Conservation (phyloP, 1,140 invertebrate species). For the Anthonomus grandis region DNA sequence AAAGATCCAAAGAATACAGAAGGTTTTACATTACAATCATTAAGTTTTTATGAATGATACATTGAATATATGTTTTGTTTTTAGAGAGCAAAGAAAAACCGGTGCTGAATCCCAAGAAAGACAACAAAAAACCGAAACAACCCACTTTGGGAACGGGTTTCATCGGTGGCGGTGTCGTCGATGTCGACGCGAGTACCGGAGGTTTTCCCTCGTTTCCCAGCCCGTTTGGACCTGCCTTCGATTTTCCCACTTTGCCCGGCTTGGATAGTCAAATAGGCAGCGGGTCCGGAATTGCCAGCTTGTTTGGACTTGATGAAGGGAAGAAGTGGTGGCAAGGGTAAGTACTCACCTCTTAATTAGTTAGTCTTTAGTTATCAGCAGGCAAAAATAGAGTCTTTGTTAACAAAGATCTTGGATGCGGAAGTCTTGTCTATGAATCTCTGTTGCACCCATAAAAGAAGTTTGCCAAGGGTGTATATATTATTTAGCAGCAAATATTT, state of each 20-base stretch:
- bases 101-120: constrained; percentile 26
- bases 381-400: no score
- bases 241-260: constrained; percentile 31
- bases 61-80: neutral
- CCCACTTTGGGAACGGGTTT: constrained; percentile 14
- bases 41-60: constrained; percentile 27
- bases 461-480: no score
- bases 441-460: no score
- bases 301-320: constrained; percentile 30
- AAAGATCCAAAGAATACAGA: no score
- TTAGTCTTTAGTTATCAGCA: no score
- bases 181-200: constrained; percentile 32
- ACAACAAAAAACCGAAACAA: constrained; percentile 27
- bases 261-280: constrained; percentile 17
- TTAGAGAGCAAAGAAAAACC: constrained; percentile 26
- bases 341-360: no score
- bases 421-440: no score
- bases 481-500: no score
- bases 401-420: no score
- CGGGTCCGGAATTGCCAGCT: constrained; percentile 36
- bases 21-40: no score
- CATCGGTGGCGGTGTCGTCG: constrained; percentile 36
- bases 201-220: constrained; percentile 28
- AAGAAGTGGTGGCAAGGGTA: constrained; percentile 54
- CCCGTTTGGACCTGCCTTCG: constrained; percentile 32